A percentile compares a stretch with the other conserved stretches of the same genome.
Evolutionary conservation across 2,797 vertebrate genomes (phyloP).

Genomic region (Microctenopoma steveboyesi): DNA sequence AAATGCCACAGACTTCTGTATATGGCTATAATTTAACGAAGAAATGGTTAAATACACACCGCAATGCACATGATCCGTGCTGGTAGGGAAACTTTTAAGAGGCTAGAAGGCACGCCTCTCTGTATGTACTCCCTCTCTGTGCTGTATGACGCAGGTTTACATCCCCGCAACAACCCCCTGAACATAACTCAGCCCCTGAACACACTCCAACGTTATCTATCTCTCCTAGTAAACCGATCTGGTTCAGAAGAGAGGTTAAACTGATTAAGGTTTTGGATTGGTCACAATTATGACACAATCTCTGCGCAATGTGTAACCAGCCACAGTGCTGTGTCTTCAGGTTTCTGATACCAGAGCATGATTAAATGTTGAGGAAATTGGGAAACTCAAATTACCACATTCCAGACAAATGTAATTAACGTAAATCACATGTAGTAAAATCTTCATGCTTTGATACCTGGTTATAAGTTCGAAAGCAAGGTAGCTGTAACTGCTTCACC

Average conservation of each 20-base stretch:
- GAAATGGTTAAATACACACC: conserved; percentile 30
- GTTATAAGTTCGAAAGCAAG: conserved; percentile 57
- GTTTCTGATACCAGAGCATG: conserved; percentile 71
- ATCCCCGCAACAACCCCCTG: conserved; percentile 38
- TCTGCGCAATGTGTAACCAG: conserved; percentile 69
- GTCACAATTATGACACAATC: conserved; percentile 83
- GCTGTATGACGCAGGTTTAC: conserved; percentile 24
- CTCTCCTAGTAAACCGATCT: conserved; percentile 79
- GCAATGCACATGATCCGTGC: conserved; percentile 48
- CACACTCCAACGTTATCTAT: conserved; percentile 52
- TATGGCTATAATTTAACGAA: conserved; percentile 38
- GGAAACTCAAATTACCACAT: conserved; percentile 80
- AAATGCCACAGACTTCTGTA: conserved; percentile 40
- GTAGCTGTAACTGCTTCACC: conserved; percentile 48
- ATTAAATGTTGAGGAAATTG: conserved; percentile 81
- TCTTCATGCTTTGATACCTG: conserved; percentile 72
- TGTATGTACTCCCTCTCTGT: conserved; percentile 6
- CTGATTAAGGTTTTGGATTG: conserved; percentile 80
- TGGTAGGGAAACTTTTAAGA: not conserved
- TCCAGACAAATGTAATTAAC: conserved; percentile 82
- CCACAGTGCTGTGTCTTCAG: conserved; percentile 59
- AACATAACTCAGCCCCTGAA: conserved; percentile 46
- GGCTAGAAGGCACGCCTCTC: conserved; percentile 22
- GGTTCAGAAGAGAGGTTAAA: conserved; percentile 80
- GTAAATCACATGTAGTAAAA: conserved; percentile 64